Percentiles rank a stretch among this genome's conserved stretches.
These are phyloP conservation scores for Watsonalla cultraria DNA, from an alignment of 2,888 invertebrate species.

Conservation along the genomic window DNA sequence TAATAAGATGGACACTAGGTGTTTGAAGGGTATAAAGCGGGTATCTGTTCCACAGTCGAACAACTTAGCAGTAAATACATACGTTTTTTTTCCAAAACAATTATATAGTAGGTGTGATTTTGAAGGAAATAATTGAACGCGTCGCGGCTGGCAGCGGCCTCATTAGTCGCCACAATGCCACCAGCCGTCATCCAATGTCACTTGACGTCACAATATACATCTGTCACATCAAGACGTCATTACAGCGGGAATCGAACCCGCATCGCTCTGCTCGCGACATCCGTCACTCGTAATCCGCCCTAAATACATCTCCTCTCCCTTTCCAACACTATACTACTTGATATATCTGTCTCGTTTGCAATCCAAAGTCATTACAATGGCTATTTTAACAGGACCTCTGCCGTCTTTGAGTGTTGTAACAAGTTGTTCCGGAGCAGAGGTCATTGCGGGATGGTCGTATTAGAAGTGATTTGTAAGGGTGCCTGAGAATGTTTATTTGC, in stretches of 20 bases:
- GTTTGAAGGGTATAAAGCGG: too few species aligned
- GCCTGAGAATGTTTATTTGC: slow-evolving; percentile 8
- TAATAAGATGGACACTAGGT: too few species aligned
- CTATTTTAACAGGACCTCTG: slow-evolving; percentile 11
- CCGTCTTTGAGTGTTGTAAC: background rate
- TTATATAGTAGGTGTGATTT: too few species aligned
- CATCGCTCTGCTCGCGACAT: slow-evolving; percentile 47
- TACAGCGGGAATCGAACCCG: slow-evolving; percentile 42
- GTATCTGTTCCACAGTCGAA: too few species aligned
- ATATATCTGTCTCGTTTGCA: slow-evolving; percentile 39
- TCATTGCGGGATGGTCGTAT: background rate
- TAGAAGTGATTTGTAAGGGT: background rate
- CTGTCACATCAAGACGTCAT: slow-evolving; percentile 66
- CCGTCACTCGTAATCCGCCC: slow-evolving; percentile 46
- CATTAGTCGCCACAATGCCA: slow-evolving; percentile 1
- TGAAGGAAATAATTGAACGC: too few species aligned
- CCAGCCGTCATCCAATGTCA: slow-evolving; percentile 19
- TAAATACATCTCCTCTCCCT: slow-evolving; percentile 32
- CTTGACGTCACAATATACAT: slow-evolving; percentile 31
- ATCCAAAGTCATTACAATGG: slow-evolving; percentile 43
- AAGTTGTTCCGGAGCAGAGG: background rate
- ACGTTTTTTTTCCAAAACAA: too few species aligned
- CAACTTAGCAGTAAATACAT: too few species aligned
- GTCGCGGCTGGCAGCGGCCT: background rate
- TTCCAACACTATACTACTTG: slow-evolving; percentile 9